Base-by-base conservation (phyloP, 2,888 invertebrate species). In the Thyatira batis region DNA sequence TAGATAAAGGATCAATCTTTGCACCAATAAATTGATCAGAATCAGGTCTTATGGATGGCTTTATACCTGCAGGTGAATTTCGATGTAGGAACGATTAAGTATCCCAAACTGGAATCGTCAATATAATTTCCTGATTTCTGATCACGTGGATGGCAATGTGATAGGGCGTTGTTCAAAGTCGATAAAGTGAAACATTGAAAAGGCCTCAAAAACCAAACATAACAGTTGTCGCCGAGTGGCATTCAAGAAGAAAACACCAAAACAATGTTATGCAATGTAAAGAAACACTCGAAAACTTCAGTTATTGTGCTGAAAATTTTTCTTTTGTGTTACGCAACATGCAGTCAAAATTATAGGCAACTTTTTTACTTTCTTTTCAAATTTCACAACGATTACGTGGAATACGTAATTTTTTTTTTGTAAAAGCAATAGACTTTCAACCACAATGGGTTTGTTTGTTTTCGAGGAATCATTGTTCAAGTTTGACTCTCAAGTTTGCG, bases 281-380 rank as follows among this genome's bases (percentile, higher is more conserved):
- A 30, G n/a, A n/a, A 30, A 30, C n/a, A 30, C 30, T 30, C n/a
- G 30, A 11, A 30, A 30, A 30, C 30, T 30, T 11, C 1, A 2
- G 3, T 30, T 4, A 30, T 30, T 30, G 30, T 30, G n/a, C n/a
- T 0, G 11, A 30, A 5, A 30, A 11, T 60, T 68, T 58, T 59
- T 21, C 21, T 50, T 57, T 43, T 27, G 52, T 49, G 49, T 58
- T 58, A 55, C 50, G 21, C 51, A 66, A 60, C 55, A 49, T 44
- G n/a, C 51, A 52, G 23, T 52, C 30, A 20, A 39, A 55, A 50
- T 3, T 6, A 23, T 23, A 11, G n/a, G 11, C 30, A n/a, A 30
- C 30, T 30, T 30, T 30, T 30, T 30, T n/a, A 3, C 3, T 23
- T n/a, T 0, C 30, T n/a, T 30, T 30, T 30, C n/a, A 3, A 30